phyloP scores from a whole-genome alignment of 2,797 vertebrate genomes.

The Jordanella pulchra region DNA sequence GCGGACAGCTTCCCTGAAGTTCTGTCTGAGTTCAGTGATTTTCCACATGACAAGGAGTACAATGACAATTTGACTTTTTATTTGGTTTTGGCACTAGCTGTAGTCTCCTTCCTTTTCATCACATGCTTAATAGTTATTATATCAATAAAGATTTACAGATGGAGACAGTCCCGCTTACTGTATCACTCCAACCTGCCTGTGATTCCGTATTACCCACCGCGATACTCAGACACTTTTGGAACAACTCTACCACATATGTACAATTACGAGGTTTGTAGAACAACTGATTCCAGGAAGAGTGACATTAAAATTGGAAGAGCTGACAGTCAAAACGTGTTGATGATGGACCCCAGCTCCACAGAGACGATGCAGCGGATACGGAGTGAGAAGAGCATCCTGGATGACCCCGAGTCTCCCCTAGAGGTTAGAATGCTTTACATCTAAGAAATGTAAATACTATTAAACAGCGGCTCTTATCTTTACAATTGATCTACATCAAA shows the following conservation, averaged over 20 bases:
- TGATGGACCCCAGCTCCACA: background rate
- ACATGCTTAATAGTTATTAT: too few species aligned
- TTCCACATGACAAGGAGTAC: slow-evolving; percentile 9
- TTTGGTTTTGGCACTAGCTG: background rate
- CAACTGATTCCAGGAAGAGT: background rate
- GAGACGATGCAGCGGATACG: background rate
- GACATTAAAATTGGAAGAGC: background rate
- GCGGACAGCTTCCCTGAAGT: slow-evolving; percentile 16
- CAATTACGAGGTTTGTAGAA: background rate
- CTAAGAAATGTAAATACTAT: background rate
- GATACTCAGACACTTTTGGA: slow-evolving; percentile 5
- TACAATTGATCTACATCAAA: background rate
- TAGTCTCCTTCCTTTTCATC: too few species aligned
- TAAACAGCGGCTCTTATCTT: background rate
- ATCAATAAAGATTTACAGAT: too few species aligned
- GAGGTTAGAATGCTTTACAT: background rate
- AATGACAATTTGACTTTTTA: slow-evolving; percentile 8
- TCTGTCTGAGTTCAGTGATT: slow-evolving; percentile 1
- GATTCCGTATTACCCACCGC: background rate
- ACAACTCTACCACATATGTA: background rate
- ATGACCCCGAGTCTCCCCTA: background rate
- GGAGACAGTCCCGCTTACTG: too few species aligned
- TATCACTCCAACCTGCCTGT: too few species aligned
- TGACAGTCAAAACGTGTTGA: background rate
- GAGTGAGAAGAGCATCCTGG: background rate